Evolutionary conservation across 2,797 vertebrate genomes (phyloP).

Genomic region (Botia almorhae): DNA sequence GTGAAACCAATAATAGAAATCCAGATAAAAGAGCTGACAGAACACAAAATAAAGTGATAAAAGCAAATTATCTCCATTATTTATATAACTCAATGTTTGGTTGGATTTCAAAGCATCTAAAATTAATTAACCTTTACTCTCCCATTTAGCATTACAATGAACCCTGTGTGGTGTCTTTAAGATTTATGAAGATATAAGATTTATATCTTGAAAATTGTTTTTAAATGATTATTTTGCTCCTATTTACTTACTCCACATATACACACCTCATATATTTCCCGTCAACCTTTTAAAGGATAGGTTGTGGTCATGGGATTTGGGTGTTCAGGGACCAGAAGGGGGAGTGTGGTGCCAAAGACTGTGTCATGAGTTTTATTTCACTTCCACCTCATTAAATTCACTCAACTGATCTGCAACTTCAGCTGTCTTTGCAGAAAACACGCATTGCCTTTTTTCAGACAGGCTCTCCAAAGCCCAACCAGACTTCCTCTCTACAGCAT

Average conservation of each 20-base stretch:
- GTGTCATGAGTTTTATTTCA: conserved; percentile 39
- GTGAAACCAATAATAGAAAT: conserved; percentile 12
- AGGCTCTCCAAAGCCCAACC: background rate
- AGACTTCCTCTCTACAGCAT: background rate
- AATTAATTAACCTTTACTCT: background rate
- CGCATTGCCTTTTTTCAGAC: conserved; percentile 19
- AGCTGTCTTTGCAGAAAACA: conserved; percentile 40
- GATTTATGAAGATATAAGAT: no score
- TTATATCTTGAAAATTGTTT: background rate
- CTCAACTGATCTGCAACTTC: conserved; percentile 37
- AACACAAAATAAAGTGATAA: conserved; percentile 10
- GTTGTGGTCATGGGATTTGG: conserved; percentile 6
- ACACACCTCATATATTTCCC: background rate
- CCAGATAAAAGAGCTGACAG: conserved; percentile 6
- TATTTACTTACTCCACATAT: background rate
- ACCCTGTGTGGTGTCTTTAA: background rate
- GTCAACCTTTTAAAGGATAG: conserved; percentile 13
- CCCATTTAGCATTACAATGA: background rate
- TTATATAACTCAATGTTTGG: background rate
- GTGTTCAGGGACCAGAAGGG: conserved; percentile 10
- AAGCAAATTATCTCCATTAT: background rate
- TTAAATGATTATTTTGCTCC: background rate
- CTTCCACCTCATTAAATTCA: conserved; percentile 38
- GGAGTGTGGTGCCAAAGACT: conserved; percentile 16
- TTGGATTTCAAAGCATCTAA: background rate